Evolutionary conservation across 2,113 vertebrate species (phyloP).

Genomic region (Oncorhynchus kisutch): DNA sequence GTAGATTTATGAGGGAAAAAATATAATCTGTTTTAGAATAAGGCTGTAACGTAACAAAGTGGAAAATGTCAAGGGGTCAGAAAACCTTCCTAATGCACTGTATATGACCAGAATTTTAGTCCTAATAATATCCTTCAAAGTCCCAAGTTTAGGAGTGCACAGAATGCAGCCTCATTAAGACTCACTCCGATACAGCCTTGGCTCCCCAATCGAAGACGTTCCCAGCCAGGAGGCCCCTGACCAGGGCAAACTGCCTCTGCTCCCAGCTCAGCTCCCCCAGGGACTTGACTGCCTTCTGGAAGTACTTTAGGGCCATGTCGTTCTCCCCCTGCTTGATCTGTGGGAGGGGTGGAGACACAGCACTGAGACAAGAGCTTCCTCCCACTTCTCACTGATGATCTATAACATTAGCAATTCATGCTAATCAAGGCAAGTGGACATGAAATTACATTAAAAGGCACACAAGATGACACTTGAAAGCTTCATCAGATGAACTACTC

Average conservation of each 20-base stretch:
- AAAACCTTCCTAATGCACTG: no score
- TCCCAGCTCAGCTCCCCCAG: slow-evolving; percentile 91
- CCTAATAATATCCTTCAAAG: no score
- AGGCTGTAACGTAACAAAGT: no score
- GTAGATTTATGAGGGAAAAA: no score
- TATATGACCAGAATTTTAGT: no score
- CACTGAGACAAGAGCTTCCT: background rate
- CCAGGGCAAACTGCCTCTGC: slow-evolving; percentile 91
- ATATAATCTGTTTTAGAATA: no score
- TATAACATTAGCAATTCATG: no score
- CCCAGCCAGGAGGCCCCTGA: slow-evolving; percentile 90
- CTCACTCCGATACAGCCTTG: slow-evolving; percentile 96
- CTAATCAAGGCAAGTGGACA: background rate
- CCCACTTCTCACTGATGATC: background rate
- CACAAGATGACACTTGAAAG: background rate
- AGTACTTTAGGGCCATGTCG: slow-evolving; percentile 87
- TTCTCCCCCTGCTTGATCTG: slow-evolving; percentile 97
- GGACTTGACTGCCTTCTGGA: slow-evolving; percentile 80
- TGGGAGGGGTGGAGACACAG: background rate
- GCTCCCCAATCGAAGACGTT: slow-evolving; percentile 99
- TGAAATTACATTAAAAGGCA: no score
- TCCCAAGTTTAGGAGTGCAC: no score
- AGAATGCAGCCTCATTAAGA: slow-evolving; percentile 25
- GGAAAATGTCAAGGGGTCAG: no score
- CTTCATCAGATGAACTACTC: background rate